phyloP scores from a whole-genome alignment of 2,888 invertebrate genomes.

The Chrysolina oricalcia region DNA sequence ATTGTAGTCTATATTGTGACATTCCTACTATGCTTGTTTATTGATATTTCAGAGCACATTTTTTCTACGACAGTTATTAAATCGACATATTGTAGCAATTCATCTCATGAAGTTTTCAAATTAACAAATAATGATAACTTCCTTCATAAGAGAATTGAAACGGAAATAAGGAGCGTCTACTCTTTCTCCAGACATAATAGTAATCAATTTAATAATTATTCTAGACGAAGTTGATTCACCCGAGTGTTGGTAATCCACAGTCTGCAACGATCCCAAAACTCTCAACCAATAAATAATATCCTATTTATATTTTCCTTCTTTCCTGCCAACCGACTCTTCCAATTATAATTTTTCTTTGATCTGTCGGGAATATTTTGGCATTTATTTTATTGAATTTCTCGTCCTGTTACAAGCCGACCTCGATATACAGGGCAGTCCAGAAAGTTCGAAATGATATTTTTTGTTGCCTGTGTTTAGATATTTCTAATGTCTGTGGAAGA shows the following conservation, averaged over 20 bases:
- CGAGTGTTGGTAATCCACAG: slow-evolving; percentile 7
- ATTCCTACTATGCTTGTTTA: no score
- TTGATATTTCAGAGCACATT: no score
- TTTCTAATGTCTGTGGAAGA: no score
- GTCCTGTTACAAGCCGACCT: neutral
- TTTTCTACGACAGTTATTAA: no score
- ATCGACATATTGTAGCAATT: no score
- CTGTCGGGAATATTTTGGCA: slow-evolving; percentile 42
- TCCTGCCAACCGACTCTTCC: slow-evolving; percentile 31
- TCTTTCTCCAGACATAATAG: slow-evolving; percentile 41
- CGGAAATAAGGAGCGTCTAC: slow-evolving; percentile 15
- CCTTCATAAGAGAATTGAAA: neutral
- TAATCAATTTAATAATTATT: slow-evolving; percentile 52
- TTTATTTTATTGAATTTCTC: slow-evolving; percentile 13
- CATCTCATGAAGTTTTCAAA: no score
- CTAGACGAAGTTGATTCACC: slow-evolving; percentile 49
- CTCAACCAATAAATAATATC: slow-evolving; percentile 44
- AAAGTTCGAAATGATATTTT: neutral
- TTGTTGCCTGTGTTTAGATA: no score
- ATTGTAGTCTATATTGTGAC: no score
- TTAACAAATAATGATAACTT: no score
- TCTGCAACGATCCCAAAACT: slow-evolving; percentile 26
- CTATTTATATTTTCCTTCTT: slow-evolving; percentile 39
- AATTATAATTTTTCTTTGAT: slow-evolving; percentile 51
- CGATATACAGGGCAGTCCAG: neutral